These are phyloP conservation scores for Zaprionus obscuricornis DNA, from an alignment of 2,888 invertebrate species.

Conservation along the genomic window DNA sequence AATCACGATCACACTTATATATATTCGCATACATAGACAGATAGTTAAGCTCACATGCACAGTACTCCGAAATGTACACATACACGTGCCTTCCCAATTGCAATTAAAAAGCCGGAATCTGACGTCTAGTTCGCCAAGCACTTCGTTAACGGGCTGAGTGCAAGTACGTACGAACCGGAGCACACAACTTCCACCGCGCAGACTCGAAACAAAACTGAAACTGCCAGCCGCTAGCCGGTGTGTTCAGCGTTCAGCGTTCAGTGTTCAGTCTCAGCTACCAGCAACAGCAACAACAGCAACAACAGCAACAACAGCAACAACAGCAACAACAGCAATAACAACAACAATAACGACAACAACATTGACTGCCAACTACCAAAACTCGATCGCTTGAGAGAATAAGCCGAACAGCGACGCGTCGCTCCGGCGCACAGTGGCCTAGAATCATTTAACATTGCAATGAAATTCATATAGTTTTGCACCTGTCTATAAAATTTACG, in stretches of 20 bases:
- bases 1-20: constrained; percentile 5
- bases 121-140: constrained; percentile 49
- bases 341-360: background rate
- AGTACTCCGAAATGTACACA: no score
- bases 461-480: background rate
- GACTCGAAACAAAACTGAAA: constrained; percentile 69
- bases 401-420: constrained; percentile 44
- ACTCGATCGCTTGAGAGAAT: constrained; percentile 72
- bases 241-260: no score
- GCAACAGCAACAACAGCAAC: background rate
- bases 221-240: constrained; percentile 47
- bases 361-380: constrained; percentile 50
- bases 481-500: no score
- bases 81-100: constrained; percentile 70
- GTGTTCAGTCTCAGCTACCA: constrained; percentile 14
- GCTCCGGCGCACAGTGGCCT: constrained; percentile 50
- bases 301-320: constrained; percentile 3
- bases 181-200: constrained; percentile 64
- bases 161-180: constrained; percentile 24
- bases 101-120: constrained; percentile 73
- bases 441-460: constrained; percentile 9
- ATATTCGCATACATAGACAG: constrained; percentile 17
- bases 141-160: constrained; percentile 39
- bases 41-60: background rate
- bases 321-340: constrained; percentile 3